Evolutionary conservation across 2,113 vertebrate species (phyloP).

Genomic region (Scortum barcoo): DNA sequence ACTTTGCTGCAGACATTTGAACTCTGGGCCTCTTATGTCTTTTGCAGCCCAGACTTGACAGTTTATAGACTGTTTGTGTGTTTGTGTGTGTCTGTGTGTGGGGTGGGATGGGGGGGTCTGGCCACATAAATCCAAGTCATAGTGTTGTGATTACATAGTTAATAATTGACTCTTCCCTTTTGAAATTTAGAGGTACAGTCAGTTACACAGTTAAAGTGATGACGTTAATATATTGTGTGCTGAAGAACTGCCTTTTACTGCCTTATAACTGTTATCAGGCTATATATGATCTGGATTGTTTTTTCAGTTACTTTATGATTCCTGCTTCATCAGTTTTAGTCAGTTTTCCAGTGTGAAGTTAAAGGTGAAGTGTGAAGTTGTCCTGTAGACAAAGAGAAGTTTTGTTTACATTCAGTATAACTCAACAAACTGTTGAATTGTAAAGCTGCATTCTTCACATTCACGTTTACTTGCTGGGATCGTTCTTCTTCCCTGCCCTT

Average conservation of each 20-base stretch:
- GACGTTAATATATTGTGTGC: neutral
- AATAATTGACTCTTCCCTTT: neutral
- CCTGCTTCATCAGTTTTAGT: neutral
- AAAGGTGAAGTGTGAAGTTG: neutral
- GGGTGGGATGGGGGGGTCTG: no score
- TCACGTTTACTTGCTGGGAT: neutral
- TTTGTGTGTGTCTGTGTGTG: no score
- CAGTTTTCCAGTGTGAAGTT: neutral
- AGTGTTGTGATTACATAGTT: neutral
- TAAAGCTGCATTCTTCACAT: neutral
- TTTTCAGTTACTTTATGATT: neutral
- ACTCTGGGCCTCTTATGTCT: neutral
- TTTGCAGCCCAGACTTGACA: neutral
- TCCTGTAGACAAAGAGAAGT: neutral
- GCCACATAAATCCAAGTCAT: neutral
- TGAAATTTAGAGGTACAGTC: neutral
- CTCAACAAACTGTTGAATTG: neutral
- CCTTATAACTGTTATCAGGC: neutral
- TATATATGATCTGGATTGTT: neutral
- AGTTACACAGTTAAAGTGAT: neutral
- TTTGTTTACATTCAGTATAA: neutral
- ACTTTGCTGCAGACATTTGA: neutral
- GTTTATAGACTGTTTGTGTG: neutral
- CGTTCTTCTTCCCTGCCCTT: neutral
- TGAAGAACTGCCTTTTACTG: neutral